Evolutionary conservation across 2,797 vertebrate genomes (phyloP), one percentile per base, ranked within the genome.

Genomic region (Apogon talboti): DNA sequence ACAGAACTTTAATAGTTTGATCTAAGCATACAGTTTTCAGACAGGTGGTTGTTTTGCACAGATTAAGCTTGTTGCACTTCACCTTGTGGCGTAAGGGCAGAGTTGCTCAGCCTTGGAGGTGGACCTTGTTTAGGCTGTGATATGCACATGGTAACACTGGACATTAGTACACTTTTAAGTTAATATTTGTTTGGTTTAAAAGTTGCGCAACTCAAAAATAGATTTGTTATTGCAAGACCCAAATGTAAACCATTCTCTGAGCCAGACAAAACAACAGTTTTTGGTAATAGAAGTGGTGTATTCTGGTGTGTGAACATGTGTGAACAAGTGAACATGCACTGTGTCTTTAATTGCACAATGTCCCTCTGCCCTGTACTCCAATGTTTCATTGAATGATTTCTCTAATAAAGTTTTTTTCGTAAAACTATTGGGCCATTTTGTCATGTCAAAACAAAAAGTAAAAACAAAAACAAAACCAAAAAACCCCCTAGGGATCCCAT

Each of bases 371-470:
- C 2, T 15, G 9, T 24, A 1, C 43, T 46, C 45, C 33, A 15
- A 24, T 30, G 54, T 60, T 6, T 11, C 14, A 15, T 12, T 30
- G 40, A 54, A 41, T 45, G 3, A 63, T 16, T 30, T 63, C 41
- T 70, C 42, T 1, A 79, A 76, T 79, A 71, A 70, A 76, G 14
- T 1, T 50, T 1, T 62, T 53, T 69, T 28, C 24, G 11, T 19
- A 14, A 68, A 65, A 21, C 14, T 11, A 35, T 9, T 35, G 7
- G 16, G 2, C 3, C 1, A 2, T 28, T 16, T 6, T 46, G 12
- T 19, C 15, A 45, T 46, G 19, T 35, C 28, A 30, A 30, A 30
- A 30, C 3, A 30, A 30, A 30, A 30, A 30, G 33, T 35, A n/a
- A n/a, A n/a, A n/a, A n/a, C n/a, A n/a, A n/a, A n/a, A n/a, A n/a